Conservation (phyloP, 1,140 invertebrate species). For the Cyclargus thomasi region DNA sequence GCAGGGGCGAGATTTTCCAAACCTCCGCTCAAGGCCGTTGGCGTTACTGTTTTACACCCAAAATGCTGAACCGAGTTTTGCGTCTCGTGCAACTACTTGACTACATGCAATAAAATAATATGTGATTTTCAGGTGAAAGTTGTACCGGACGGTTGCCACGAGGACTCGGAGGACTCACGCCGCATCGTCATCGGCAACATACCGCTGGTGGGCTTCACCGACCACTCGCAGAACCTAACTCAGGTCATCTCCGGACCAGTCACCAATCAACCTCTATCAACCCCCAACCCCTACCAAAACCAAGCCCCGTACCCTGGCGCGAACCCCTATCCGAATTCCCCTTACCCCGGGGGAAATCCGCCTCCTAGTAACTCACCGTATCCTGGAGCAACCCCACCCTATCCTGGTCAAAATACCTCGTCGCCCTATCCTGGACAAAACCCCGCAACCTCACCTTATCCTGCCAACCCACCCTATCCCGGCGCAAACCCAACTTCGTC, state of each 20-base stretch:
- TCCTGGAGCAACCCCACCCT: slow-evolving; percentile 21
- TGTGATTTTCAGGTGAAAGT: slow-evolving; percentile 56
- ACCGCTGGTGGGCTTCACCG: slow-evolving; percentile 71
- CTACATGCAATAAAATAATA: too few species aligned
- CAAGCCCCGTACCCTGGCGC: slow-evolving; percentile 23
- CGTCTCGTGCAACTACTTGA: too few species aligned
- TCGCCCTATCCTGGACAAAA: slow-evolving; percentile 29
- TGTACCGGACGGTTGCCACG: slow-evolving; percentile 74
- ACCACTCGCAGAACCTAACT: slow-evolving; percentile 55
- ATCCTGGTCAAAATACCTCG: slow-evolving; percentile 20
- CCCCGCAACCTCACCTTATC: slow-evolving; percentile 28
- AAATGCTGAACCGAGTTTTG: too few species aligned
- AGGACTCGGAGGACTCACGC: slow-evolving; percentile 75
- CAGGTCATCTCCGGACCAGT: slow-evolving; percentile 32
- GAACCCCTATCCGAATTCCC: slow-evolving; percentile 23
- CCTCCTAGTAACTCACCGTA: slow-evolving; percentile 25
- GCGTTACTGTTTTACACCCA: too few species aligned
- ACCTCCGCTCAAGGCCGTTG: too few species aligned
- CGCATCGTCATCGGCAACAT: slow-evolving; percentile 80
- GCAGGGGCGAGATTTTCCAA: too few species aligned
- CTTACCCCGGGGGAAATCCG: slow-evolving; percentile 24
- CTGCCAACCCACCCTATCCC: slow-evolving; percentile 26
- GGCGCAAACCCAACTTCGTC: slow-evolving; percentile 22
- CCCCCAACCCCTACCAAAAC: slow-evolving; percentile 22
- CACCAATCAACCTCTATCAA: slow-evolving; percentile 29